phyloP scores from a whole-genome alignment of 1,140 invertebrate species.

The Macrosteles quadrilineatus region DNA sequence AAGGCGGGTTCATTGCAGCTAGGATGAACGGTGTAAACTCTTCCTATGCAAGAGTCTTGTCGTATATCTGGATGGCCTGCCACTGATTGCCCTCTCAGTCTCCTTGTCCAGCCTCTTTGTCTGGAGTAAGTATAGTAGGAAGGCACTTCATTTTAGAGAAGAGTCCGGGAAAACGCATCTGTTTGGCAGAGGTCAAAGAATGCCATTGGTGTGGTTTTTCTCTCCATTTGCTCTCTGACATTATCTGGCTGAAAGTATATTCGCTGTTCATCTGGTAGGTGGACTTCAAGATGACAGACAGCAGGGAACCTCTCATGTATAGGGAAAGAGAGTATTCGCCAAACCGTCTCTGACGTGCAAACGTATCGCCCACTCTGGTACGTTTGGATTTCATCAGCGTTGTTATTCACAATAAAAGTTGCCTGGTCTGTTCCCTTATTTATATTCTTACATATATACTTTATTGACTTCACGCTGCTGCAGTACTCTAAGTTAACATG shows the following conservation, averaged over 20 bases:
- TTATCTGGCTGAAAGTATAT: conserved; percentile 12
- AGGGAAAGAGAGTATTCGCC: conserved; percentile 47
- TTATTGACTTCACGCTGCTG: too few relatives aligned
- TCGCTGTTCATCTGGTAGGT: background rate
- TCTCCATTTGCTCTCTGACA: background rate
- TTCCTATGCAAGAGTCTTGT: conserved; percentile 40
- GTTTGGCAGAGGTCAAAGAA: conserved; percentile 4
- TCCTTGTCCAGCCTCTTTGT: background rate
- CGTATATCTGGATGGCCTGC: conserved; percentile 40
- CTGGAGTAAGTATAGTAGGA: background rate
- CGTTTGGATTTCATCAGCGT: conserved; percentile 44
- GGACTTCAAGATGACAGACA: background rate
- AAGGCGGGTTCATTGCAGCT: conserved; percentile 49
- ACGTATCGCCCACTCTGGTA: conserved; percentile 50
- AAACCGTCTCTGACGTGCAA: conserved; percentile 49
- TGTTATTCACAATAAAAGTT: too few relatives aligned
- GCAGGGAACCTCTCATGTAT: background rate
- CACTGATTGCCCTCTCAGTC: background rate
- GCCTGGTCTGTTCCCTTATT: too few relatives aligned
- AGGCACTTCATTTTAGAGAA: background rate
- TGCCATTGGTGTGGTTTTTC: conserved; percentile 37
- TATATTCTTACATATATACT: too few relatives aligned
- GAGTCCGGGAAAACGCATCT: background rate
- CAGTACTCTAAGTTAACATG: conserved; percentile 31
- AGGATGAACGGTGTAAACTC: conserved; percentile 50